These are phyloP conservation scores for Monodelphis domestica DNA, from an alignment of 2,797 vertebrate species.

Conservation along the genomic window DNA sequence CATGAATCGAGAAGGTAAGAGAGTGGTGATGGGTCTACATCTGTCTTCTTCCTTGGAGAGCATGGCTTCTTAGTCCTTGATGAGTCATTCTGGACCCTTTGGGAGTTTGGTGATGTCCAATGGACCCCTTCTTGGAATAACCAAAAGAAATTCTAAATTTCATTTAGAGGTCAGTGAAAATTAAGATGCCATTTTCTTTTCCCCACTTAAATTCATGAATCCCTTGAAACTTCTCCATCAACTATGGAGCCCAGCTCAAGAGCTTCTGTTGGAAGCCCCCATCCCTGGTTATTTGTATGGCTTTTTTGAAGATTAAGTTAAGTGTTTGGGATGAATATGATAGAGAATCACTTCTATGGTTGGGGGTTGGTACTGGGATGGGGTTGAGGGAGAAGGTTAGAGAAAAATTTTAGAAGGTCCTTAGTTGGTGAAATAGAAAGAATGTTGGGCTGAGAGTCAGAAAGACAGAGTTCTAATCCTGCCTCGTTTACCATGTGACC, in stretches of 20 bases:
- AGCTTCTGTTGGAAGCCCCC: too few relatives aligned
- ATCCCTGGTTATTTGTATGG: background rate
- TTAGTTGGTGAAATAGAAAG: background rate
- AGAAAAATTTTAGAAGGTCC: background rate
- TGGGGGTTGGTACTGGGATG: background rate
- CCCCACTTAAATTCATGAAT: background rate
- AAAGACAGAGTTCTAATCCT: background rate
- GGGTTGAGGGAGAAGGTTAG: background rate
- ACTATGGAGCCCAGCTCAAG: background rate
- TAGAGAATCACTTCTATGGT: background rate
- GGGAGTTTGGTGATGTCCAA: background rate
- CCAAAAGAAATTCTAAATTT: background rate
- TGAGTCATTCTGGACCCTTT: background rate
- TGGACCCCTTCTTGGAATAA: background rate
- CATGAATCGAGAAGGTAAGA: background rate
- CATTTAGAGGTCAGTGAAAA: background rate
- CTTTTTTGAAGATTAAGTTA: background rate
- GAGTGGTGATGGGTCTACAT: background rate
- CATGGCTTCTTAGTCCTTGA: background rate
- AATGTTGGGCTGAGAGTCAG: background rate
- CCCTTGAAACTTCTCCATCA: background rate
- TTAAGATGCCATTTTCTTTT: background rate
- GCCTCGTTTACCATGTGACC: background rate
- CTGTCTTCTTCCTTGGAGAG: background rate
- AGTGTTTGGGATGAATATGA: background rate